phyloP scores from a whole-genome alignment of 2,797 vertebrate species.

The Tragopan temminckii region DNA sequence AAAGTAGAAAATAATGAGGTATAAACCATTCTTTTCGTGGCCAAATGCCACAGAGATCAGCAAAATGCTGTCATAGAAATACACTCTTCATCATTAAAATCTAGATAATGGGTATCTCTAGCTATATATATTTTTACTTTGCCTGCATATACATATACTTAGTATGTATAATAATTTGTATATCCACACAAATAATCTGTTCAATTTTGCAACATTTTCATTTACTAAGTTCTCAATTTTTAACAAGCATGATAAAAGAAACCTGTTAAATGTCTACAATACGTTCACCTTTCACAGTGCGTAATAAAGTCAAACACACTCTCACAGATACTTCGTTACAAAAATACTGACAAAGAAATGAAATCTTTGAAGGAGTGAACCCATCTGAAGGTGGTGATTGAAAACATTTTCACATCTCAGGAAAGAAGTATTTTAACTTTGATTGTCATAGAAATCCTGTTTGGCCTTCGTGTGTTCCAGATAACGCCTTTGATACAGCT shows the following conservation, averaged over 20 bases:
- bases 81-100: neutral
- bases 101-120: neutral
- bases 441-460: neutral
- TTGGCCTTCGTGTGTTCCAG: neutral
- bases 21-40: neutral
- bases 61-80: neutral
- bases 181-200: neutral
- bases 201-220: neutral
- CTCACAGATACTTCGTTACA: constrained; percentile 27
- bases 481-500: neutral
- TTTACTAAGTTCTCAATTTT: constrained; percentile 27
- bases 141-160: accelerated
- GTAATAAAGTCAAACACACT: constrained; percentile 60
- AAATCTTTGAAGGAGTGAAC: constrained; percentile 31
- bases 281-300: constrained; percentile 67
- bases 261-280: constrained; percentile 65
- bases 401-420: neutral
- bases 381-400: constrained; percentile 31
- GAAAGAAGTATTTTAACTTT: neutral
- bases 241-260: constrained; percentile 29
- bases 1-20: neutral
- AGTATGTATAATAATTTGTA: neutral
- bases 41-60: neutral
- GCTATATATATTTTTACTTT: neutral
- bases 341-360: constrained; percentile 11